These are phyloP conservation scores for Sapayoa aenigma DNA, from an alignment of 2,113 vertebrate genomes.

Conservation along the genomic window DNA sequence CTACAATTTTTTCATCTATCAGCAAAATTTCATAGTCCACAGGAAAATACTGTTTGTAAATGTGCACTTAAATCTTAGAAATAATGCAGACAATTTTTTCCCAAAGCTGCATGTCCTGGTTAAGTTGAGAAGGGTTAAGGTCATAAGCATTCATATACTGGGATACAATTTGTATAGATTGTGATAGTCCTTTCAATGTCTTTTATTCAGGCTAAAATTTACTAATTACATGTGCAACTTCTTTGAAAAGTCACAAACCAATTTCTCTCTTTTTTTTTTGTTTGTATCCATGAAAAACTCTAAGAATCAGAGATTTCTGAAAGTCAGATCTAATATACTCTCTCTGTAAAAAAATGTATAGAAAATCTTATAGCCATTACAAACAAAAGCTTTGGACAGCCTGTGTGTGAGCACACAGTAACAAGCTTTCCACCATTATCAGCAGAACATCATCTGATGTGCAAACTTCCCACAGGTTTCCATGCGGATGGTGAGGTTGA, in stretches of 20 bases:
- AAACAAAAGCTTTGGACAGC: not conserved
- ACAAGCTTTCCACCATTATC: not conserved
- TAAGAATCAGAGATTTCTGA: not conserved
- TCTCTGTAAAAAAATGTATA: rapidly evolving
- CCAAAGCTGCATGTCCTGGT: not conserved
- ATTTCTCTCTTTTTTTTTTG: not conserved
- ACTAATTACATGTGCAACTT: not conserved
- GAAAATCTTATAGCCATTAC: not conserved
- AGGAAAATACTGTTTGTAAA: not conserved
- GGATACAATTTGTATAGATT: rapidly evolving
- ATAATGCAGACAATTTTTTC: not conserved
- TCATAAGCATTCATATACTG: not conserved
- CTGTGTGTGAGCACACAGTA: not conserved
- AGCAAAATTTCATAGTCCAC: not conserved
- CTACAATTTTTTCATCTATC: not conserved
- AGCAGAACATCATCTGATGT: not conserved
- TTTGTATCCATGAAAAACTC: not conserved
- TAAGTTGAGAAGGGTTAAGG: not conserved
- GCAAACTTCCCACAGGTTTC: not conserved
- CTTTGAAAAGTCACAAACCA: not conserved
- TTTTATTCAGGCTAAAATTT: not conserved
- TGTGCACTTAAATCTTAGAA: not conserved
- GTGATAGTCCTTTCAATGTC: not conserved
- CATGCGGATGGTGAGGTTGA: not conserved
- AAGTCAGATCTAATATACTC: not conserved